Evolutionary conservation across 64 coral and sea anemone species (phyloP), one percentile per base, ranked within the genome.

Genomic region (Actinia tenebrosa): DNA sequence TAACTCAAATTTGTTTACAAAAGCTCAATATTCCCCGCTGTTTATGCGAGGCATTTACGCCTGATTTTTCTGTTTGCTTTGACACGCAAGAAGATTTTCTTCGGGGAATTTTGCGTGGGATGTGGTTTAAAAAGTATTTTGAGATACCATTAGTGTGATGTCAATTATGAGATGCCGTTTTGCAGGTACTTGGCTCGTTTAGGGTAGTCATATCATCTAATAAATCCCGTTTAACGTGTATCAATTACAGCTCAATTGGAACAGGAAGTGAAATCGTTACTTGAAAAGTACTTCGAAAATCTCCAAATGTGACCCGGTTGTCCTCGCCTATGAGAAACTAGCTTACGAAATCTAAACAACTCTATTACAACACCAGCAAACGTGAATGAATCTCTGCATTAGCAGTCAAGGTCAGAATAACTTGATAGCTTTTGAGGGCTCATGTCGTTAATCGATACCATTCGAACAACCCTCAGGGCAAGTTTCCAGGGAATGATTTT

Each of bases 151-250:
- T 75, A 3, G 25, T 75, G 69, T 75, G 56, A 58, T 58, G 69
- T 75, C 69, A 75, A 30, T 75, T 75, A 75, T 42, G 69, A 75
- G 69, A 7, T 75, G n/a, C 69, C 69, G 69, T 75, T 75, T 75
- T 75, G 26, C 69, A 75, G 69, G 69, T 75, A 75, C 69, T 75
- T 75, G 69, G n/a, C 25, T 75, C 69, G 69, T 75, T 75, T 75
- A 75, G 25, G 69, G 26, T 42, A 75, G 10, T 75, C 69, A 26
- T 75, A 75, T 75, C n/a, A 75, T 75, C 69, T 75, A 75, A 75
- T 75, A 27, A 75, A 75, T 75, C 69, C 69, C 69, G 69, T 75
- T 75, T 75, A 75, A 75, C 69, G 42, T 75, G 69, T 75, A 75
- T 75, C 69, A 75, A 26, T 75, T 75, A 42, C 69, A 75, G 26